Evolutionary conservation across 1,140 invertebrate genomes (phyloP), one percentile per base, ranked within the genome.

Genomic region (Drosophila nasuta): DNA sequence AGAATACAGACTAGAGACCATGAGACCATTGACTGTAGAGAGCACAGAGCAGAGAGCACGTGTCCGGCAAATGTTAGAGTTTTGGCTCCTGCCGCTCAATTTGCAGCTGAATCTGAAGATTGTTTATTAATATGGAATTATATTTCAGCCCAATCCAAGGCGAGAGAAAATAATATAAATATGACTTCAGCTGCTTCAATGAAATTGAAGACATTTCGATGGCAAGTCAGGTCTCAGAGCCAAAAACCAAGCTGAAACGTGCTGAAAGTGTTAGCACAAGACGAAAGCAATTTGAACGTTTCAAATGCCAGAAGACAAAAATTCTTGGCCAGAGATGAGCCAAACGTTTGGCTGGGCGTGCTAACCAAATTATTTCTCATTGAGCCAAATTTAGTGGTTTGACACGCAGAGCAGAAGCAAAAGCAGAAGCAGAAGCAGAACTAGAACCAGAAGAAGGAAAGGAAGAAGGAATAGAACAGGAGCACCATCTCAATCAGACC

Each of bases 51-150:
- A 60, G 28, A 49, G 11, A 58, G 51, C 82, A 86, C 78, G 82
- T 85, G 78, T 86, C 71, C 46, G 76, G 75, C 77, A 71, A 70
- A 48, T 69, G 59, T 54, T 35, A 6, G 56, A 64, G 59, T 64
- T 49, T 35, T 25, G 72, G 59, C 58, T 43, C 46, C 68, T 66
- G 68, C 72, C 48, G 30, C 49, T 65, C 69, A 72, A 70, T 68
- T 68, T 74, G 71, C 71, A 63, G 67, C 73, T 64, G 43, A 48
- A 48, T 57, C 65, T 46, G 20, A 25, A 56, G 45, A 80, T 66
- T 82, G 80, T 77, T 82, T 87, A 88, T 87, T 82, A 87, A 87
- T 82, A 49, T 65, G 64, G 65, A 74, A 86, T 85, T 88, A 79
- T 82, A 75, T 75, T 81, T 78, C 67, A 71, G 51, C 1, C 17